Base-by-base conservation (phyloP, 2,888 invertebrate species). In the Plebejus argus region DNA sequence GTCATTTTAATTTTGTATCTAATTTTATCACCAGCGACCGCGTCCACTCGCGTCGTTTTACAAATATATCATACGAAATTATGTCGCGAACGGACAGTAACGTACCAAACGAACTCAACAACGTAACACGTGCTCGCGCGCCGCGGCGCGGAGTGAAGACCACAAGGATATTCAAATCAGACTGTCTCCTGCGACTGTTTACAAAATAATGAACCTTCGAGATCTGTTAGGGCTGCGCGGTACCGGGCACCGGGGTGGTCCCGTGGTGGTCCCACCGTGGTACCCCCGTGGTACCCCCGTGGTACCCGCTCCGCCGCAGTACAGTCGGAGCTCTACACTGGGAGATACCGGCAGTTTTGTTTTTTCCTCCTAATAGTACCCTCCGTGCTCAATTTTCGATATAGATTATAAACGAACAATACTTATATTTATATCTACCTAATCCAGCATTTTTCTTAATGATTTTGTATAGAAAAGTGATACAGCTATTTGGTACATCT, bases 401-500 rank as follows among this genome's bases (percentile, higher is more conserved):
- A 84, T 84, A 87, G 86, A 89, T 85, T 88, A 89, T 87, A 88
- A 90, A 88, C 85, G 88, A 91, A 91, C 88, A 89, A 88, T 89
- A 91, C 92, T 91, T 94, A 93, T 88, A 87, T 87, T 66, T 86
- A 89, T 89, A 88, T 91, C 87, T 92, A 92, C 88, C 91, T 93
- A 93, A 91, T 88, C 90, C 90, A 88, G 90, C 88, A 88, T 90
- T 90, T 89, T 84, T 83, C 90, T 92, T 93, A 91, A 88, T 91
- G 90, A 89, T 89, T 89, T 86, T 84, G 87, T 91, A 92, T 93
- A 94, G 93, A 93, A 93, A 94, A 93, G 87, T 90, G 91, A 93
- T 93, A 93, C 93, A 92, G 86, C 93, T 93, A 94, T 91, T 91
- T 92, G 92, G 92, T 94, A 93, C 89, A 90, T 87, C 93, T 94